Evolutionary conservation across 2,797 vertebrate species (phyloP), one percentile per base, ranked within the genome.

Genomic region (Gymnopithys bicolor): DNA sequence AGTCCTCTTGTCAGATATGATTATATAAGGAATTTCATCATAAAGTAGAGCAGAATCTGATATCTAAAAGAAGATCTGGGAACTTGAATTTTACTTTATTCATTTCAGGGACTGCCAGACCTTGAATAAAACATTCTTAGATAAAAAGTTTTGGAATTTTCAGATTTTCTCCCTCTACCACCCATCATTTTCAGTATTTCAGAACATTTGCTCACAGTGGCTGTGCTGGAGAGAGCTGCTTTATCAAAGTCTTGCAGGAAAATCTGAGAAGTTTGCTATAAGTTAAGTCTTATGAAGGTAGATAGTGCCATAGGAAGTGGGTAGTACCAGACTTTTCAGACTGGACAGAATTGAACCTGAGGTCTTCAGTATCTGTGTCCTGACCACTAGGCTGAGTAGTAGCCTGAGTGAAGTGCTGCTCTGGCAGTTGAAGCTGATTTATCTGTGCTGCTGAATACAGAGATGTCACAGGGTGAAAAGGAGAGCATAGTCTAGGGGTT

Each of bases 21-120:
- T 74, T 87, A 70, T 58, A 55, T 25, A 87, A 53, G 41, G 39
- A 69, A 56, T 81, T 93, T 92, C 15, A n/a, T 64, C 75, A 75
- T 43, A 69, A 82, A 68, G 22, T 22, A 64, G 32, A 68, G 19
- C 4, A 78, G 27, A 70, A 68, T 77, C 19, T 83, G 4, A 39
- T 28, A 24, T 5, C 8, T 5, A 59, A 67, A 92, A 46, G 24
- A 84, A 58, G 5, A 83, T n/a, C 21, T 77, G 23, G 17, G 25
- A 78, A 60, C 5, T 56, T 66, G 28, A 28, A 22, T 35, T 87
- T 82, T 63, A 39, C 10, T 89, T 87, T 5, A 28, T 37, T 13
- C 7, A 3, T 55, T 88, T 89, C 37, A 75, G 62, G n/a, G 39
- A 48, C 11, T n/a, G 7, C 2, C 37, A 70, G 25, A 35, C 7